These are phyloP conservation scores for Diabrotica undecimpunctata DNA, from an alignment of 1,140 invertebrate genomes.

Conservation along the genomic window DNA sequence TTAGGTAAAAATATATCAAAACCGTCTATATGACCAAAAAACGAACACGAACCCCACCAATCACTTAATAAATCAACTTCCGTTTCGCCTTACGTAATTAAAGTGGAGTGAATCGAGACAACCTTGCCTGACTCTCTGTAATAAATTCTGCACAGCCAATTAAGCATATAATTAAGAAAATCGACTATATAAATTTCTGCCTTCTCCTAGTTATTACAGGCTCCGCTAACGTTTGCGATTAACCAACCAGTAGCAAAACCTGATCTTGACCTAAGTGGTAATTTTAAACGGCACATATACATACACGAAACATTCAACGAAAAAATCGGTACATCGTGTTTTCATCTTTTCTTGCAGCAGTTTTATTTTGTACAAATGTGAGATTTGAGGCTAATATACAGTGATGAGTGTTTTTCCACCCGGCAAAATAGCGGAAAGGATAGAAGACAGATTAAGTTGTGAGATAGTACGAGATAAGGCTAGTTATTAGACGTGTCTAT, in stretches of 20 bases:
- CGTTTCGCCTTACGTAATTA: conserved; percentile 11
- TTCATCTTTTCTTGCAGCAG: too few species aligned
- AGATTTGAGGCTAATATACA: too few species aligned
- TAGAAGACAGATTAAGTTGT: too few species aligned
- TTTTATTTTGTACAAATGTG: too few species aligned
- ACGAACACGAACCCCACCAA: neutral
- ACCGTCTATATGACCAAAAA: neutral
- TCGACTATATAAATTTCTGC: conserved; percentile 17
- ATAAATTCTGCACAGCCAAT: conserved; percentile 13
- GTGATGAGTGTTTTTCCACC: too few species aligned
- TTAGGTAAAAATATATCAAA: too few species aligned
- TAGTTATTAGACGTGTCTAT: too few species aligned
- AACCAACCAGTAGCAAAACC: conserved; percentile 11
- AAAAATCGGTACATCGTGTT: too few species aligned
- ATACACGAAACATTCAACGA: too few species aligned
- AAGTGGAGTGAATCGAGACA: conserved; percentile 13
- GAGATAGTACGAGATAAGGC: too few species aligned
- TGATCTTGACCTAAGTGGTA: neutral
- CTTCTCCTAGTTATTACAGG: conserved; percentile 15
- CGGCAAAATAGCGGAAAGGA: too few species aligned
- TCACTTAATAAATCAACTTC: conserved; percentile 18
- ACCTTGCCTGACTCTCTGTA: conserved; percentile 13
- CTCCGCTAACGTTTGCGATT: neutral
- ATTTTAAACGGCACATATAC: too few species aligned
- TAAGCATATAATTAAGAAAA: conserved; percentile 21